Evolutionary conservation across 2,888 invertebrate species (phyloP), one percentile per base, ranked within the genome.

Genomic region (Teinopalpus imperialis): DNA sequence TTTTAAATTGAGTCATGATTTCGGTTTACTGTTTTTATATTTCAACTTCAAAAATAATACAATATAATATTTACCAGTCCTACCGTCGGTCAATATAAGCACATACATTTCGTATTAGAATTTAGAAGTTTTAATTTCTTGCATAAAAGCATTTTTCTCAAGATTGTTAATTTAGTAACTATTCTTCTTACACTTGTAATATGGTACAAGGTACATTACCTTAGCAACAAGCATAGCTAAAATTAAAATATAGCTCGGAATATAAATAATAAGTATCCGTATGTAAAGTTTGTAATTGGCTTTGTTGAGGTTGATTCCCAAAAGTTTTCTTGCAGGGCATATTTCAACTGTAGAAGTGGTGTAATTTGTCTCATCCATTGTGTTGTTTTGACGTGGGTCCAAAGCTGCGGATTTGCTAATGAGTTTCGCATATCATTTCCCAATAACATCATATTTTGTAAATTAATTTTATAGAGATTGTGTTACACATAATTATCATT

Each of bases 351-450:
- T 49, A 37, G 48, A 53, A 52, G 53, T 53, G 51, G 48, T 47
- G 52, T 57, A 61, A 62, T 59, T 57, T 54, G 59, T 59, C 41
- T 41, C 48, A 49, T 42, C 29, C 48, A 70, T 78, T 73, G 64
- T 72, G 56, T 46, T 54, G 54, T 51, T 54, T 53, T 63, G 65
- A 65, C 60, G 62, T 56, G 60, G 59, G 59, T 57, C 57, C 63
- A 61, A 61, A 54, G 61, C 53, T 60, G 65, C 56, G 59, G 54
- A 59, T 55, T 48, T 56, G 48, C 66, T 75, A 79, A 79, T 74
- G 69, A 73, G 54, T 66, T 65, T 68, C 65, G 66, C 62, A 69
- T 66, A 63, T 63, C 50, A 55, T 54, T 56, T 69, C 64, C 67
- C 59, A 72, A 74, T 71, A 61, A 66, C 66, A 69, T 68, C 65